phyloP scores from a whole-genome alignment of 2,888 invertebrate genomes.

The Unio pictorum region DNA sequence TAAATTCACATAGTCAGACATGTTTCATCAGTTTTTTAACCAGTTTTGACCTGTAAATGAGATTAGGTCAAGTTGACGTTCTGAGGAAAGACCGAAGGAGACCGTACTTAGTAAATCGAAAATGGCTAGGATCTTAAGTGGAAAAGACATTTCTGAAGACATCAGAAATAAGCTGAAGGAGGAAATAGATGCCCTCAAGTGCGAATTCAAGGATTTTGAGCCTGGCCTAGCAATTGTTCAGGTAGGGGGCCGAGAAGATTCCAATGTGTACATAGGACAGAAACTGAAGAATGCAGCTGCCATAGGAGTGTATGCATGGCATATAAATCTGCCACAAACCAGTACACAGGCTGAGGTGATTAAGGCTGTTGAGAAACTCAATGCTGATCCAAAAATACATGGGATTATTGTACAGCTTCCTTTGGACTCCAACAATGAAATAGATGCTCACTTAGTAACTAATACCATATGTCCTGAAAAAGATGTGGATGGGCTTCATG shows the following conservation, averaged over 20 bases:
- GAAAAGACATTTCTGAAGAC: too few relatives aligned
- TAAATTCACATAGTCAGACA: too few relatives aligned
- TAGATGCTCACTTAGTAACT: constrained; percentile 84
- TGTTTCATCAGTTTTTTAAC: too few relatives aligned
- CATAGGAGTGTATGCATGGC: constrained; percentile 88
- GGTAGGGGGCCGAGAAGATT: constrained; percentile 94
- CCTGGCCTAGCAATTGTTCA: constrained; percentile 88
- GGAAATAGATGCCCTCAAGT: constrained; percentile 49
- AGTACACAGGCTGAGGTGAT: constrained; percentile 80
- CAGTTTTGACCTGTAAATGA: too few relatives aligned
- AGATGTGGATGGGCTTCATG: constrained; percentile 97
- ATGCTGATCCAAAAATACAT: too few relatives aligned
- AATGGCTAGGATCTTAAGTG: too few relatives aligned
- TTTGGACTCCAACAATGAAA: constrained; percentile 85
- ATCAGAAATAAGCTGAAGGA: constrained; percentile 56
- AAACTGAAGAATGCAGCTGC: constrained; percentile 93
- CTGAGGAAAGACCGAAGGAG: too few relatives aligned
- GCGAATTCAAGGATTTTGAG: constrained; percentile 75
- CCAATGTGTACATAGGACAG: constrained; percentile 97
- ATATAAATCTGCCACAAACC: constrained; percentile 84
- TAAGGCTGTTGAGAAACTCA: too few relatives aligned
- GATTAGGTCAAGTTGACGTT: too few relatives aligned
- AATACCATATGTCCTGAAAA: constrained; percentile 85
- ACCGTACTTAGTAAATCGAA: too few relatives aligned
- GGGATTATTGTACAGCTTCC: too few relatives aligned